Evolutionary conservation across 2,113 vertebrate genomes (phyloP), one percentile per base, ranked within the genome.

Genomic region (Microtus oregoni): DNA sequence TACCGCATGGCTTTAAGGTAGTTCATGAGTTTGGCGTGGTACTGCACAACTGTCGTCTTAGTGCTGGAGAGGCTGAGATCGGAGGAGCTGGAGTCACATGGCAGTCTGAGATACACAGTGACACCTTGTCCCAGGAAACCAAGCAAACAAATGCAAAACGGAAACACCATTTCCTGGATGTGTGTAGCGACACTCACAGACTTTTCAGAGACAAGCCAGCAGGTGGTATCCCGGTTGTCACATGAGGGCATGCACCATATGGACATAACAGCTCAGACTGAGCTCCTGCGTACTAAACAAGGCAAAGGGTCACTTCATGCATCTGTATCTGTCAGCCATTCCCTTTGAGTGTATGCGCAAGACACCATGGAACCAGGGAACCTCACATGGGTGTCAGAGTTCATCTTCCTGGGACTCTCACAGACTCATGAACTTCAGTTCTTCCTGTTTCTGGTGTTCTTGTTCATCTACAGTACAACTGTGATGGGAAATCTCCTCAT

Each of bases 351-450:
- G 20, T 50, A 6, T 75, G 24, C 13, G 3, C 35, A 75, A n/a
- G 28, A 20, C 26, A 47, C 61, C 7, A 86, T 86, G 85, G 94
- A 96, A 3, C 4, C 47, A 76, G 70, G 4, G 97, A 98, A 98
- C 67, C 20, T 89, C 32, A 96, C 92, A 0, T 24, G 68, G 47
- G 92, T 97, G 24, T 95, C 94, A 83, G 93, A 97, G 10, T 98
- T 97, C 87, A 22, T 98, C 88, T 85, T 98, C 7, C 12, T 97
- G 76, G 97, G 97, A 13, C 75, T 98, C 61, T 95, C 96, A 35
- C 86, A 97, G 95, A 83, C 17, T 38, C 35, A 1, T 2, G 24
- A 96, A 24, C 70, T 98, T 19, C 97, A 98, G 79, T 2, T 86
- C 12, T 58, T 94, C 30, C 61, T 98, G 70, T 89, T 98, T 61